phyloP scores from a whole-genome alignment of 2,888 invertebrate species.

The Cryptocheilus praepositus region DNA sequence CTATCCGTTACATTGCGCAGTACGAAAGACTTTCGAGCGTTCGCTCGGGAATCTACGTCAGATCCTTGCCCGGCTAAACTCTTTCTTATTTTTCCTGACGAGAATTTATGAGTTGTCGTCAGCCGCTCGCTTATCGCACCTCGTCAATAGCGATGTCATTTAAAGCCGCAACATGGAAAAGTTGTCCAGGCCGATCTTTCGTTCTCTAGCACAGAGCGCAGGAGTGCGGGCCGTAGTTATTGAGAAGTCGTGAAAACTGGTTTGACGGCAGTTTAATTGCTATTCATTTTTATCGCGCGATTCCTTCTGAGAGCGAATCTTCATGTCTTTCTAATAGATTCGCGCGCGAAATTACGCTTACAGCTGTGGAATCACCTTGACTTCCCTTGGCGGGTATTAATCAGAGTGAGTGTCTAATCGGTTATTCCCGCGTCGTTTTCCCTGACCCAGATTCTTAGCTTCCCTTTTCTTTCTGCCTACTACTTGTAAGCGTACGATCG shows the following conservation, averaged over 20 bases:
- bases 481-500: conserved; percentile 6
- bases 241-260: neutral
- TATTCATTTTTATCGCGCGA: neutral
- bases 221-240: too few species aligned
- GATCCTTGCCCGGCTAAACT: neutral
- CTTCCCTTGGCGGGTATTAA: conserved; percentile 31
- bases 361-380: conserved; percentile 44
- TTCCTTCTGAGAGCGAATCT: neutral
- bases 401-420: conserved; percentile 46
- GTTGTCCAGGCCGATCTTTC: too few species aligned
- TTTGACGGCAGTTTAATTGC: conserved; percentile 15
- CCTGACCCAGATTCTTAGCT: conserved; percentile 54
- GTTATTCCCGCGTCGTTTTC: conserved; percentile 48
- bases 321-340: too few species aligned
- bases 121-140: too few species aligned
- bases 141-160: too few species aligned
- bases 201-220: neutral
- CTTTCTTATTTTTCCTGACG: too few species aligned
- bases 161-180: too few species aligned
- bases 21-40: conserved; percentile 26
- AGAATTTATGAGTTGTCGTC: too few species aligned
- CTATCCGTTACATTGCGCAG: conserved; percentile 46
- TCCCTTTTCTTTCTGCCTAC: conserved; percentile 31
- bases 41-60: neutral
- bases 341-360: too few species aligned